Evolutionary conservation across 2,797 vertebrate genomes (phyloP).

Genomic region (Eulemur rubriventer): DNA sequence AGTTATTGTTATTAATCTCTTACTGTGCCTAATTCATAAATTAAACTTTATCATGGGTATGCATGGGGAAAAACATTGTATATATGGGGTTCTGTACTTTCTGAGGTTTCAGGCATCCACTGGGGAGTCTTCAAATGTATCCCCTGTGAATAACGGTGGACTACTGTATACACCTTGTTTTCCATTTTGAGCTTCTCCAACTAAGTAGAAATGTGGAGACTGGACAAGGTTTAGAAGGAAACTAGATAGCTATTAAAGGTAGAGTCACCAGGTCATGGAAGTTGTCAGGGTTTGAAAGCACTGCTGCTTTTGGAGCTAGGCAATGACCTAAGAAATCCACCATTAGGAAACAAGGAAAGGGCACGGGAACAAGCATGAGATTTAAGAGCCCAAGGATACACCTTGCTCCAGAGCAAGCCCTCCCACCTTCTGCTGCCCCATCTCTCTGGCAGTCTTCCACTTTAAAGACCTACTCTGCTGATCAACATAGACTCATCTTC

Average conservation of each 20-base stretch:
- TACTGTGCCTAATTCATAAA: not conserved
- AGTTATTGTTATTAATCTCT: not conserved
- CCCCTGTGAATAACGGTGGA: not conserved
- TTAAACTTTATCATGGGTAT: not conserved
- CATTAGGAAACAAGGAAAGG: not conserved
- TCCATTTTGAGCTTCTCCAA: not conserved
- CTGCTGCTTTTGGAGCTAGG: not conserved
- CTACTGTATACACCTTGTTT: not conserved
- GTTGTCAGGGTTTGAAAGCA: not conserved
- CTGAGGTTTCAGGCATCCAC: not conserved
- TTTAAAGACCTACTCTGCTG: not conserved
- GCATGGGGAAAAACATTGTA: not conserved
- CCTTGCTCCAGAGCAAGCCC: not conserved
- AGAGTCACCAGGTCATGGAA: not conserved
- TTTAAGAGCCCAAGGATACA: not conserved
- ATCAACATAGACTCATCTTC: not conserved
- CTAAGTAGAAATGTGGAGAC: not conserved
- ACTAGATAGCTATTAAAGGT: not conserved
- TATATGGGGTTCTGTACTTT: not conserved
- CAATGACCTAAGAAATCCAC: not conserved
- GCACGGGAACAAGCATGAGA: not conserved
- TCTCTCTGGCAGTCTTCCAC: conserved; percentile 23
- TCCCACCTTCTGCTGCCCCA: not conserved
- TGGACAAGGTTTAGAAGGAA: not conserved
- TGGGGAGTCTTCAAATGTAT: not conserved